Conservation (phyloP, 1,140 invertebrate genomes). For the Prorops nasuta region DNA sequence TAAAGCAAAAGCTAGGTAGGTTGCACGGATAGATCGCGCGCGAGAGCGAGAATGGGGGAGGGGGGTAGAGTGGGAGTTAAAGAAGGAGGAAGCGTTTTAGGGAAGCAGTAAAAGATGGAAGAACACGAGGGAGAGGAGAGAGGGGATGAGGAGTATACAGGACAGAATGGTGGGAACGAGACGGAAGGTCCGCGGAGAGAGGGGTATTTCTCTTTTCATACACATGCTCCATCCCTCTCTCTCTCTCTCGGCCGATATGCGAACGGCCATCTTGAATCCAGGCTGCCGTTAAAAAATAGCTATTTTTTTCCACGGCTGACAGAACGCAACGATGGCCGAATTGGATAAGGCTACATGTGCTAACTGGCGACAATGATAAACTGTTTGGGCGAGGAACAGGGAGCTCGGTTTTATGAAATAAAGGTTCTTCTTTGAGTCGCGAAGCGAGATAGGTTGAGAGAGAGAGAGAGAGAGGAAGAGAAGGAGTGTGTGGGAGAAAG, state of each 20-base stretch:
- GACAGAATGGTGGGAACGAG: no score
- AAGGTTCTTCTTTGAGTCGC: no score
- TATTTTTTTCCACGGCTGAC: slow-evolving; percentile 31
- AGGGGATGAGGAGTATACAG: neutral
- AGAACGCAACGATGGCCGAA: slow-evolving; percentile 35
- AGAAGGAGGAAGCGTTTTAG: no score
- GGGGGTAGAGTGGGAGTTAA: slow-evolving; percentile 5
- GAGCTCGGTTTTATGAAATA: no score
- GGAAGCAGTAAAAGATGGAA: neutral
- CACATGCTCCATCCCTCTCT: no score
- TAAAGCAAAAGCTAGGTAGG: no score
- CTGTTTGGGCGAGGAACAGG: no score
- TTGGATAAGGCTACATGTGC: neutral
- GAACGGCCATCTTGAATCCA: slow-evolving; percentile 49
- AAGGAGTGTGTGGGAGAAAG: slow-evolving; percentile 15
- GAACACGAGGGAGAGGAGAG: slow-evolving; percentile 1
- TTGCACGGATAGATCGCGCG: no score
- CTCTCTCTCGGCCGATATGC: slow-evolving; percentile 33
- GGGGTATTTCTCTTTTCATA: no score
- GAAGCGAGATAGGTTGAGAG: no score
- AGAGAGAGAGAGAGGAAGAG: neutral
- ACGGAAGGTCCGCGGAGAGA: slow-evolving; percentile 5
- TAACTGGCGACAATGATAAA: no score
- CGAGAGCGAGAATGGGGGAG: slow-evolving; percentile 10
- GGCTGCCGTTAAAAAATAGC: slow-evolving; percentile 41